phyloP scores from a whole-genome alignment of 2,113 vertebrate species.

The Danionella cerebrum region DNA sequence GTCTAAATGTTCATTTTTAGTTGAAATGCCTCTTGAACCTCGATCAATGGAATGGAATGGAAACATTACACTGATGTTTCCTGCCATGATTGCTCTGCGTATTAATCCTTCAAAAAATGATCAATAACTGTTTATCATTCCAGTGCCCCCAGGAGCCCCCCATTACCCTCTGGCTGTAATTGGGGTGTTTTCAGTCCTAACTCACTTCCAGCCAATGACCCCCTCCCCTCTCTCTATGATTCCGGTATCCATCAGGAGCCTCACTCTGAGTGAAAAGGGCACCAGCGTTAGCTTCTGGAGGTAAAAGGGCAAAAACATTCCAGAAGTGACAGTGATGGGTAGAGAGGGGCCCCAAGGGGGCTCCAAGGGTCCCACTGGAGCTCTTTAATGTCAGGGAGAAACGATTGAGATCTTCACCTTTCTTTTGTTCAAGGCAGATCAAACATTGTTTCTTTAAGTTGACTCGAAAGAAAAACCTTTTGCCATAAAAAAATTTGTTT shows the following conservation, averaged over 20 bases:
- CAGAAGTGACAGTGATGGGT: conserved; percentile 95
- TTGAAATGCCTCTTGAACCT: no score
- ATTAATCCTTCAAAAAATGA: neutral
- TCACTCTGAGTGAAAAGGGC: conserved; percentile 62
- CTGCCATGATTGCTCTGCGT: neutral
- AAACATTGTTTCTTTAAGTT: no score
- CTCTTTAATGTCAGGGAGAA: conserved; percentile 84
- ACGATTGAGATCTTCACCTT: conserved; percentile 61
- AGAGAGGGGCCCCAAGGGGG: conserved; percentile 88
- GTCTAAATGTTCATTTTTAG: no score
- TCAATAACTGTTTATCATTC: conserved; percentile 28
- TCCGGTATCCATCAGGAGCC: conserved; percentile 76
- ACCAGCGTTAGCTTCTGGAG: conserved; percentile 64
- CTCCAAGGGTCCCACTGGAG: conserved; percentile 70
- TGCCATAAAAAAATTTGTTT: no score
- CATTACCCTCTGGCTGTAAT: conserved; percentile 83
- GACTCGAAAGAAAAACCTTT: no score
- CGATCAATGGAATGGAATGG: no score
- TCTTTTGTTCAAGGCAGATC: no score
- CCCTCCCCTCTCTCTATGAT: conserved; percentile 73
- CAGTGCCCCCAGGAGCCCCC: conserved; percentile 60
- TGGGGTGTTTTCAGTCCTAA: conserved; percentile 91
- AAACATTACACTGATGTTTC: neutral
- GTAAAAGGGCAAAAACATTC: conserved; percentile 99
- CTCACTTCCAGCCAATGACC: conserved; percentile 91